Percentiles rank a stretch among this genome's conserved stretches.
These are phyloP conservation scores for Chitala chitala DNA, from an alignment of 2,113 vertebrate genomes.

Conservation along the genomic window DNA sequence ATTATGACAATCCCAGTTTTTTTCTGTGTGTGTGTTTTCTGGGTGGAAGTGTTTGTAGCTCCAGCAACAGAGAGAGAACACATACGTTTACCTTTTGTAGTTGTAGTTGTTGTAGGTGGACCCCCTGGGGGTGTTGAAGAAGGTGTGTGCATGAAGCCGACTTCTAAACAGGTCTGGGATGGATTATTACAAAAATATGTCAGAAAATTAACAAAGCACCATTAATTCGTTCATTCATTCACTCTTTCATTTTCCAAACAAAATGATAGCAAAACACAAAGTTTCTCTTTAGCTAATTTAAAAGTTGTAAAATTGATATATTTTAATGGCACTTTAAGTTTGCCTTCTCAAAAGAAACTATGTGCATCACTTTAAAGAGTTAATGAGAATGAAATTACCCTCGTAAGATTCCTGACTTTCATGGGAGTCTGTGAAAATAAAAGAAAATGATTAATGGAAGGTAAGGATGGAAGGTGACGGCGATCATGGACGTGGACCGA, in stretches of 20 bases:
- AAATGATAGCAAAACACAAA: too few species aligned
- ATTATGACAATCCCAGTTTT: too few species aligned
- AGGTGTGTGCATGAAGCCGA: slow-evolving; percentile 53
- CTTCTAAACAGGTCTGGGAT: slow-evolving; percentile 56
- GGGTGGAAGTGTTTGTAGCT: not conserved
- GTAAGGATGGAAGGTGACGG: slow-evolving; percentile 13
- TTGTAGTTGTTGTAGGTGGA: slow-evolving; percentile 28
- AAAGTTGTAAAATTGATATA: too few species aligned
- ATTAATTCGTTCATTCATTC: too few species aligned
- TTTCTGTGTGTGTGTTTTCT: not conserved
- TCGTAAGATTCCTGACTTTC: slow-evolving; percentile 66
- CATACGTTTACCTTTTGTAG: slow-evolving; percentile 41
- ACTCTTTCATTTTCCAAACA: too few species aligned
- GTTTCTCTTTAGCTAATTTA: not conserved
- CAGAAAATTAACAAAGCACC: too few species aligned
- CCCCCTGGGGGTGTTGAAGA: slow-evolving; percentile 42
- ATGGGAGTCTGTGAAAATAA: slow-evolving; percentile 58
- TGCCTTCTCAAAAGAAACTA: not conserved
- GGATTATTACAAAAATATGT: slow-evolving; percentile 27
- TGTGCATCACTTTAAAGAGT: not conserved
- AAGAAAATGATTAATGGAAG: slow-evolving; percentile 23
- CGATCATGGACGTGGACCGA: not conserved
- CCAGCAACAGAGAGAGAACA: slow-evolving; percentile 18
- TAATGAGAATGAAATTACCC: slow-evolving; percentile 41
- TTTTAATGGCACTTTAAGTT: too few species aligned